phyloP scores from a whole-genome alignment of 2,888 invertebrate genomes.

The Bellardia bayeri region DNA sequence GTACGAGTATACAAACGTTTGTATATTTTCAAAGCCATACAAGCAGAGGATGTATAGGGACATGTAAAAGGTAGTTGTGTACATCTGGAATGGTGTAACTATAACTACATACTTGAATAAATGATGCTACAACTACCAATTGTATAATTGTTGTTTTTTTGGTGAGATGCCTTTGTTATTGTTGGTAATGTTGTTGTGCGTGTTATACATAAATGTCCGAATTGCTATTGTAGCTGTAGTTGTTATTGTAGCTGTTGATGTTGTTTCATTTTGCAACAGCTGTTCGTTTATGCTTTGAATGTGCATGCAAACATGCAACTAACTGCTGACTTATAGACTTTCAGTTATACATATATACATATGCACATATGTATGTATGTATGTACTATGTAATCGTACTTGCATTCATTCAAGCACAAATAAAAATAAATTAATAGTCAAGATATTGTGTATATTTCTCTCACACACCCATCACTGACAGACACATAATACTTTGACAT shows the following conservation, averaged over 20 bases:
- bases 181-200: background rate
- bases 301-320: slow-evolving; percentile 34
- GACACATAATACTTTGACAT: slow-evolving; percentile 49
- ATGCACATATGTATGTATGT: too few relatives aligned
- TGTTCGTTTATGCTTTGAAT: slow-evolving; percentile 50
- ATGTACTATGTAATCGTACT: too few relatives aligned
- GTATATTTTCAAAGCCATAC: background rate
- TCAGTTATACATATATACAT: too few relatives aligned
- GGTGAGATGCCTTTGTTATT: too few relatives aligned
- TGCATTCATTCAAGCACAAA: background rate
- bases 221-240: slow-evolving; percentile 1
- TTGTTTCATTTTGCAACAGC: slow-evolving; percentile 55
- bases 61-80: slow-evolving; percentile 29
- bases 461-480: background rate
- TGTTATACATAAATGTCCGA: slow-evolving; percentile 16
- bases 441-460: background rate
- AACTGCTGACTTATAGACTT: slow-evolving; percentile 53
- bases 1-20: too few relatives aligned
- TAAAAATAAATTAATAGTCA: background rate
- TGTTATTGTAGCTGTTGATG: background rate
- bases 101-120: background rate
- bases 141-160: slow-evolving; percentile 33
- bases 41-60: background rate
- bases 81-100: slow-evolving; percentile 3
- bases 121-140: background rate